Conservation (phyloP, 2,888 invertebrate species). For the Chromoteleia sp. region DNA sequence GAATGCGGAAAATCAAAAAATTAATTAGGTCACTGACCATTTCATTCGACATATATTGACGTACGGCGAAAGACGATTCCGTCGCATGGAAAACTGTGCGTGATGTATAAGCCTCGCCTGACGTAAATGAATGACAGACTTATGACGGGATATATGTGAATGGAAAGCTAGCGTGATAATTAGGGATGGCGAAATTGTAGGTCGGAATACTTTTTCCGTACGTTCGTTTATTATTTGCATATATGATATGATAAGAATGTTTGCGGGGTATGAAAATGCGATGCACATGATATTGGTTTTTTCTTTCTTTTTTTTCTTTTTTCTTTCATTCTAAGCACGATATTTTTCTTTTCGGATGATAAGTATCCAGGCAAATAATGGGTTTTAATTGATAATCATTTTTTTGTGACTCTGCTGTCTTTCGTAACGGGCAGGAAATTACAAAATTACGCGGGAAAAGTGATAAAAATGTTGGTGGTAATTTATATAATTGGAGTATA, state of each 20-base stretch:
- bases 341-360: neutral
- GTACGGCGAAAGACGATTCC: conserved; percentile 39
- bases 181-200: conserved; percentile 39
- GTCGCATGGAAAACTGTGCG: conserved; percentile 33
- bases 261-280: conserved; percentile 10
- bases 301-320: no score
- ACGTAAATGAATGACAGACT: conserved; percentile 28
- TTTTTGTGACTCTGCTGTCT: neutral
- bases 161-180: conserved; percentile 58
- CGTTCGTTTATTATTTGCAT: conserved; percentile 54
- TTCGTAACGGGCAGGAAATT: conserved; percentile 26
- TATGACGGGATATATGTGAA: conserved; percentile 34
- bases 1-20: conserved; percentile 52
- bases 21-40: conserved; percentile 42
- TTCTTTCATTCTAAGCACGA: neutral
- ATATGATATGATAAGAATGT: conserved; percentile 51
- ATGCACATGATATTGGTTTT: conserved; percentile 1
- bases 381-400: conserved; percentile 48
- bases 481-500: conserved; percentile 56
- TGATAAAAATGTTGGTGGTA: conserved; percentile 44
- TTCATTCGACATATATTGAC: conserved; percentile 58
- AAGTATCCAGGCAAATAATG: conserved; percentile 14
- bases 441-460: conserved; percentile 36
- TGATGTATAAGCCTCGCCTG: conserved; percentile 55
- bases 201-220: conserved; percentile 37